Evolutionary conservation across 2,113 vertebrate genomes (phyloP).

Genomic region (Ceyx melanurus): DNA sequence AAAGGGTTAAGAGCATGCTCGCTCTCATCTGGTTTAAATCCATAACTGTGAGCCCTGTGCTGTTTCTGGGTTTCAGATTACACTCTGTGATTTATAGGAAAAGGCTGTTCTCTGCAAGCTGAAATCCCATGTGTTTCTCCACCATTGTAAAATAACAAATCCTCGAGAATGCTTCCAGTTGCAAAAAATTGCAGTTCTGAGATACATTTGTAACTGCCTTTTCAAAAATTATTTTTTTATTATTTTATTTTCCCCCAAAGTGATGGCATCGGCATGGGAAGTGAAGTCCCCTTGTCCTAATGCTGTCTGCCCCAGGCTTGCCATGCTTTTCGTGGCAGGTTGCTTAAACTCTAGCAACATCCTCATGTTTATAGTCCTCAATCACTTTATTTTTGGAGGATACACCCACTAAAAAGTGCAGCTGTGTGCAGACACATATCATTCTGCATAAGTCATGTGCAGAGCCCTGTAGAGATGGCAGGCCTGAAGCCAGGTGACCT

Average conservation of each 20-base stretch:
- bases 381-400: neutral
- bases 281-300: neutral
- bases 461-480: neutral
- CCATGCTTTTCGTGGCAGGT: neutral
- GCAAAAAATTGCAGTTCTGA: conserved; percentile 21
- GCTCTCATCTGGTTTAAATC: conserved; percentile 68
- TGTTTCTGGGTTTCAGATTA: conserved; percentile 67
- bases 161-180: conserved; percentile 41
- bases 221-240: neutral
- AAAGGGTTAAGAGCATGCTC: conserved; percentile 61
- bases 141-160: conserved; percentile 62
- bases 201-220: neutral
- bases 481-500: neutral
- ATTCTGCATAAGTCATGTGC: neutral
- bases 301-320: neutral
- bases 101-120: conserved; percentile 57
- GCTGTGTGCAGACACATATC: neutral
- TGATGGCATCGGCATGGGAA: neutral
- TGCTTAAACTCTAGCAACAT: neutral
- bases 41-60: conserved; percentile 61
- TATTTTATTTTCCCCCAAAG: neutral
- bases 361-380: neutral
- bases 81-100: conserved; percentile 64
- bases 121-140: conserved; percentile 61
- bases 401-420: conserved; percentile 14